phyloP scores from a whole-genome alignment of 2,797 vertebrate species.

The Neopelma chrysocephalum region DNA sequence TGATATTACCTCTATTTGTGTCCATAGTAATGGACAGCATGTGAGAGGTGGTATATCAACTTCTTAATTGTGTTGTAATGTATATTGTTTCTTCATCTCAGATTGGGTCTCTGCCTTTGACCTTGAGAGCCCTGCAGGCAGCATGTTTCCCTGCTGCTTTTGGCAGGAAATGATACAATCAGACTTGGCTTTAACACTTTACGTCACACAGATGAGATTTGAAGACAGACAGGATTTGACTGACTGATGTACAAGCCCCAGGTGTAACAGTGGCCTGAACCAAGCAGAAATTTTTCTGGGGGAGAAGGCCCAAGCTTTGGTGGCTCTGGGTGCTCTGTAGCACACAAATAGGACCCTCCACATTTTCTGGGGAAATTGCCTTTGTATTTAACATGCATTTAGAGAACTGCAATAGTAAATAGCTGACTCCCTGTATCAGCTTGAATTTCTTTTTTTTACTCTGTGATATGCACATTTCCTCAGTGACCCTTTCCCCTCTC shows the following conservation, averaged over 20 bases:
- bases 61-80: neutral
- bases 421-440: neutral
- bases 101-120: neutral
- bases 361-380: neutral
- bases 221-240: neutral
- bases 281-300: rapidly evolving
- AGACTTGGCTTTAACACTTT: neutral
- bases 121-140: neutral
- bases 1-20: neutral
- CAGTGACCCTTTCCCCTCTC: neutral
- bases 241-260: neutral
- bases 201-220: neutral
- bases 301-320: neutral
- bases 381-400: neutral
- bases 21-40: neutral
- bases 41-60: neutral
- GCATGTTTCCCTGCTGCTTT: neutral
- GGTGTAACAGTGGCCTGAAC: neutral
- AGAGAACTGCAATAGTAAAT: neutral
- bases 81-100: neutral
- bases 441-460: neutral
- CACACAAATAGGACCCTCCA: rapidly evolving
- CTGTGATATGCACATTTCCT: rapidly evolving
- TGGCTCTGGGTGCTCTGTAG: neutral
- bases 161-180: neutral